Base-by-base conservation (phyloP, 2,113 vertebrate genomes). In the Oenanthe melanoleuca region DNA sequence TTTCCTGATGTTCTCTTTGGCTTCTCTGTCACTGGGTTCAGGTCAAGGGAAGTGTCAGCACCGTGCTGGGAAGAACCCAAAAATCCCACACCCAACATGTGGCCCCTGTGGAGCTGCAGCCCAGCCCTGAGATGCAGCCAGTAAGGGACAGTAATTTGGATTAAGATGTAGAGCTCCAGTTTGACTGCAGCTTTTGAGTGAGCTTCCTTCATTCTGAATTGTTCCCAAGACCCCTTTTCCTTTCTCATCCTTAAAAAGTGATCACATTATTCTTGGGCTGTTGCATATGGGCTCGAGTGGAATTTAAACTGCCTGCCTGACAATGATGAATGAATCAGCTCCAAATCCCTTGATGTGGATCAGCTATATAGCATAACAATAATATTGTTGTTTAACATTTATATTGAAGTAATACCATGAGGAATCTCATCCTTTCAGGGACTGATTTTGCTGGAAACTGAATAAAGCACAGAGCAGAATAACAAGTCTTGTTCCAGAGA, bases 371-470 rank as follows among this genome's bases (percentile, higher is more conserved):
- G 95, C 86, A 93, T 94, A 92, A 94, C 94, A 90, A 94, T 96
- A 92, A 94, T 93, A 93, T 93, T 96, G 90, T 97, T 95, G 94
- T 94, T 95, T 93, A 97, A 97, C 90, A 94, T 94, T 96, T 93
- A 93, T 92, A 83, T 75, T 88, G 94, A 80, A 92, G 86, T 59
- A 92, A 93, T 92, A 94, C 95, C 59, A 0, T 31, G 92, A 95
- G 92, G 75, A 95, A 83, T 93, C 71, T 83, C 75, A 83, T 63
- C 71, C 80, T 47, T 88, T 77, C 14, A 1, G 86, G 85, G 92
- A 70, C 79, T 10, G n/a, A 28, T 70, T 88, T 88, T 64, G 79
- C 88, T 88, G 37, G 63, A 64, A 88, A 55, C 55, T 15, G 80
- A 89, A 90, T 34, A 80, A 90, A 91, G 66, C 81, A 86, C 60